These are phyloP conservation scores for Drosophila tanythrix DNA, from an alignment of 2,888 invertebrate species.

Conservation along the genomic window DNA sequence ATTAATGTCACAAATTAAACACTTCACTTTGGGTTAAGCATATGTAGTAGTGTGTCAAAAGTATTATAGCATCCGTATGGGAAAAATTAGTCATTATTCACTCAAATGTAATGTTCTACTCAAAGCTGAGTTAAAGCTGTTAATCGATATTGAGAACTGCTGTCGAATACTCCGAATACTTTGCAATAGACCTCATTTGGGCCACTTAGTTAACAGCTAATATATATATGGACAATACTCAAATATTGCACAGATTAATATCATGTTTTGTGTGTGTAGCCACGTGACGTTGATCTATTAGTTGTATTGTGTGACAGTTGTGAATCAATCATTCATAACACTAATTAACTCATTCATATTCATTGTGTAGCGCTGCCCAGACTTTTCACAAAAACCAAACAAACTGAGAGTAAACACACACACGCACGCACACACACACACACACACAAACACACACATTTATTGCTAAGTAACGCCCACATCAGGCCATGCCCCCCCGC, in stretches of 20 bases:
- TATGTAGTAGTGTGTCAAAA: not conserved
- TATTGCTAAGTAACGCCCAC: slow-evolving; percentile 31
- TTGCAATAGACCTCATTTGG: not conserved
- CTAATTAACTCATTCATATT: slow-evolving; percentile 64
- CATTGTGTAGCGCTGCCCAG: slow-evolving; percentile 41
- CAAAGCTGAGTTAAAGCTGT: not conserved
- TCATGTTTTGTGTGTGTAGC: not conserved
- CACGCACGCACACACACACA: not conserved
- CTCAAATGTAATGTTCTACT: not conserved
- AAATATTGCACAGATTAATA: slow-evolving; percentile 1
- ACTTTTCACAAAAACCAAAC: slow-evolving; percentile 10
- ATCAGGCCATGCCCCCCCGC: slow-evolving; percentile 24
- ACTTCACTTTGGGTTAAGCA: slow-evolving; percentile 10
- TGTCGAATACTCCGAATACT: not conserved
- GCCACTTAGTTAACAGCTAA: not conserved
- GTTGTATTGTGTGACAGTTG: slow-evolving; percentile 26
- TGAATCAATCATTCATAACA: slow-evolving; percentile 53
- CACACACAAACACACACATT: slow-evolving; percentile 2
- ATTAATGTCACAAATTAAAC: slow-evolving; percentile 68
- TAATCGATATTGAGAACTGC: not conserved
- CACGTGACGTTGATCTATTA: slow-evolving; percentile 9
- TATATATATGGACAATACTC: not conserved
- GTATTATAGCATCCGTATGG: not conserved
- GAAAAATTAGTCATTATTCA: not conserved
- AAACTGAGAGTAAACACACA: not conserved